Percentiles rank a stretch among this genome's conserved stretches.
phyloP scores from a whole-genome alignment of 2,888 invertebrate species.

The Hydroisotoma schaefferi region DNA sequence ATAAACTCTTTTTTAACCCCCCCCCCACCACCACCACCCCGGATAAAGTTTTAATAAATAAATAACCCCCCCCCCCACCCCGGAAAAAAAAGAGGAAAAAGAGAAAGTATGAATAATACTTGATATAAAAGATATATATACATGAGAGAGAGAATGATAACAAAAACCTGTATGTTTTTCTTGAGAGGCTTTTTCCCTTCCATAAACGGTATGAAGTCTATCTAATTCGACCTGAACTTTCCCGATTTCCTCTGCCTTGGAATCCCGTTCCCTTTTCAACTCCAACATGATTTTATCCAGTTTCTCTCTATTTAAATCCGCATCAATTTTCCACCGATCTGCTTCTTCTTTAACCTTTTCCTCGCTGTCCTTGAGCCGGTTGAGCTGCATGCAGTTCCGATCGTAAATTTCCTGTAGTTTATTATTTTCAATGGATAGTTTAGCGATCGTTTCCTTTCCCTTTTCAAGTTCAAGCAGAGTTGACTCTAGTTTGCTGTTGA shows the following conservation, averaged over 20 bases:
- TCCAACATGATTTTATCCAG: slow-evolving; percentile 26
- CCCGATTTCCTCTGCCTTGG: slow-evolving; percentile 83
- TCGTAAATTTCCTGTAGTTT: slow-evolving; percentile 86
- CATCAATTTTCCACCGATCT: slow-evolving; percentile 47
- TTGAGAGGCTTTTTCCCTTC: slow-evolving; percentile 69
- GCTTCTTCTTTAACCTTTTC: slow-evolving; percentile 70
- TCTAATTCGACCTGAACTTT: slow-evolving; percentile 77
- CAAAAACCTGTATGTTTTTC: slow-evolving; percentile 24
- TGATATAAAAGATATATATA: too few species aligned
- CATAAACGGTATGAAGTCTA: slow-evolving; percentile 77
- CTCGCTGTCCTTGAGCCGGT: slow-evolving; percentile 81
- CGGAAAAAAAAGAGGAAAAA: too few species aligned
- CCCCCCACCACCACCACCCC: too few species aligned
- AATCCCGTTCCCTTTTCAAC: slow-evolving; percentile 74
- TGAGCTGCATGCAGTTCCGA: slow-evolving; percentile 76
- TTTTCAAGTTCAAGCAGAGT: slow-evolving; percentile 86
- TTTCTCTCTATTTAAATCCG: slow-evolving; percentile 33
- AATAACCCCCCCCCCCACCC: too few species aligned
- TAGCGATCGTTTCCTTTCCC: slow-evolving; percentile 77
- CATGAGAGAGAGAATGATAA: too few species aligned
- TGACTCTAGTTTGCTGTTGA: slow-evolving; percentile 83
- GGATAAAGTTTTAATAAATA: too few species aligned
- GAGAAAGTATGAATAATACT: too few species aligned
- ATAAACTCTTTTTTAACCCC: background rate
- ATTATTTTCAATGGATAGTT: slow-evolving; percentile 79